Percentiles rank a stretch among this genome's conserved stretches.
These are phyloP conservation scores for Engraulis encrasicolus DNA, from an alignment of 2,113 vertebrate genomes.

Conservation along the genomic window DNA sequence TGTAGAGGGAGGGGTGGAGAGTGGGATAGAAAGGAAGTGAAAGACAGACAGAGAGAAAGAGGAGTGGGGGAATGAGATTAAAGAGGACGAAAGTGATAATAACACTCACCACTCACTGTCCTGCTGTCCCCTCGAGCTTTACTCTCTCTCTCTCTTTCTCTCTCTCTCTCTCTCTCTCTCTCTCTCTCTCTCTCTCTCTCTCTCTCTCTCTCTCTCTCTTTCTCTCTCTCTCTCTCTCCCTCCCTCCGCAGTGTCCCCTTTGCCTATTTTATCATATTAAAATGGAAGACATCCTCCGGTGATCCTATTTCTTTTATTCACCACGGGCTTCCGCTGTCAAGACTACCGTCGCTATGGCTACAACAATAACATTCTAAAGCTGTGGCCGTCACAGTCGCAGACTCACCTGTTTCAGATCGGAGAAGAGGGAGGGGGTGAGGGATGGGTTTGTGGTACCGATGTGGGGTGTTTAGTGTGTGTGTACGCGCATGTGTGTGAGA, in stretches of 20 bases:
- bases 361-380: constrained; percentile 13
- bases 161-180: constrained; percentile 16
- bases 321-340: not conserved
- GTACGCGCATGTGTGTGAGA: too few relatives aligned
- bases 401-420: not conserved
- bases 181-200: constrained; percentile 20
- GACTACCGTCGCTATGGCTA: not conserved
- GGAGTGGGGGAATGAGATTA: constrained; percentile 26
- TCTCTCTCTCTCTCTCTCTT: constrained; percentile 11
- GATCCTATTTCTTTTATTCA: constrained; percentile 35
- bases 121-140: constrained; percentile 12
- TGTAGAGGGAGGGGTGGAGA: not conserved
- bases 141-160: constrained; percentile 21
- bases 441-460: not conserved
- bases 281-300: constrained; percentile 19
- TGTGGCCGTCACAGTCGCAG: too few relatives aligned
- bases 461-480: too few relatives aligned
- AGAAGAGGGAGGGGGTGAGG: not conserved
- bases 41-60: constrained; percentile 8
- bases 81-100: constrained; percentile 33
- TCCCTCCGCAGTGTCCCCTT: not conserved
- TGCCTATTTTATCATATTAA: constrained; percentile 20
- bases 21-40: not conserved
- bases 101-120: constrained; percentile 28
- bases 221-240: constrained; percentile 18